Evolutionary conservation across 2,113 vertebrate genomes (phyloP).

Genomic region (Petroica traversi): DNA sequence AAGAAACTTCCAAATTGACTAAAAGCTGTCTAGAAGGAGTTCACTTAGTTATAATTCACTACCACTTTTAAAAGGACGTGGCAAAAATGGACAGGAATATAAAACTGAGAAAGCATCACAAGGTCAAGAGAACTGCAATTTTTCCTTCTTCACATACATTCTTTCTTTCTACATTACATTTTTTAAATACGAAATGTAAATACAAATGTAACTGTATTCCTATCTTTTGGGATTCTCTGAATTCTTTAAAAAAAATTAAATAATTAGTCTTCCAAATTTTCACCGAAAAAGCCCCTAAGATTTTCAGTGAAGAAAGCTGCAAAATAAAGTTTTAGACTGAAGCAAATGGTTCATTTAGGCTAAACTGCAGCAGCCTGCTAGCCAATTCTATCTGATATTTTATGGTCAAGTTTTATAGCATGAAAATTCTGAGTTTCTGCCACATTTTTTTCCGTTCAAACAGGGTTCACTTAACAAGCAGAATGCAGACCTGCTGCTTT

Average conservation of each 20-base stretch:
- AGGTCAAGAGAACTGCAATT: background rate
- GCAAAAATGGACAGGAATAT: background rate
- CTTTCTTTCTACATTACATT: background rate
- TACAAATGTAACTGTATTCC: background rate
- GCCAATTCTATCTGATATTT: conserved; percentile 8
- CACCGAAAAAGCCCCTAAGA: rapidly evolving
- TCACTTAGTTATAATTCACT: background rate
- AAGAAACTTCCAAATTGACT: background rate
- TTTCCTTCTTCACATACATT: background rate
- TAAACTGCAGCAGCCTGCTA: background rate
- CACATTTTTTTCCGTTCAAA: conserved; percentile 34
- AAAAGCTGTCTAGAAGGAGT: background rate
- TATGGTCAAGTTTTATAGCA: conserved; percentile 18
- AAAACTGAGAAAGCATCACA: background rate
- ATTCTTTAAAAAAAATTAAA: background rate
- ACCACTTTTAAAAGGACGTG: background rate
- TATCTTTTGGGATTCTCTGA: background rate
- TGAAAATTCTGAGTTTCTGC: conserved; percentile 25
- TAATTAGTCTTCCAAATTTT: background rate
- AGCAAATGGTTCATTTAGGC: background rate
- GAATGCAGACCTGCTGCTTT: conserved; percentile 42
- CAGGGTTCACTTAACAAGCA: conserved; percentile 58
- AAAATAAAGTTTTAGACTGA: background rate
- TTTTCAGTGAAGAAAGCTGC: background rate
- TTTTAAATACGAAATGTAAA: background rate